phyloP scores from a whole-genome alignment of 2,113 vertebrate species.

The Erythrocercus mccallii region DNA sequence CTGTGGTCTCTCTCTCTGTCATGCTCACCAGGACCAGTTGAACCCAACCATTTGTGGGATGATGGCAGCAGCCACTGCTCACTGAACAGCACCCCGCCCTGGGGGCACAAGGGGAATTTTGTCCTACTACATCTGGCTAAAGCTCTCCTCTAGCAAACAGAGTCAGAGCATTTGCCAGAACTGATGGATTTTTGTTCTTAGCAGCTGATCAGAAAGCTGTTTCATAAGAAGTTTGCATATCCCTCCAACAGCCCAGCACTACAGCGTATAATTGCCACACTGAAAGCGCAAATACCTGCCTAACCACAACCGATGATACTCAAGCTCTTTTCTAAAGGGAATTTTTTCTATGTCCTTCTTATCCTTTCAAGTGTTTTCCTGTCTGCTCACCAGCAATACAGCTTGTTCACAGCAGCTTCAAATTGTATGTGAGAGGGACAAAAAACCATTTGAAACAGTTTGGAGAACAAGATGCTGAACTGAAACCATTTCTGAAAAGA shows the following conservation, averaged over 20 bases:
- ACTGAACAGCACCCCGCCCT: background rate
- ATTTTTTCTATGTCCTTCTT: background rate
- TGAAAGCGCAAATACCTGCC: background rate
- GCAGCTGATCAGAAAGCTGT: background rate
- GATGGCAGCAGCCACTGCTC: fast-evolving
- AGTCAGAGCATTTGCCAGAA: background rate
- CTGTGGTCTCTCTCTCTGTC: background rate
- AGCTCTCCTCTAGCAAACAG: background rate
- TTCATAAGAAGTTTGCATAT: background rate
- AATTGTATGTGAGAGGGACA: background rate
- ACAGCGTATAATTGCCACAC: background rate
- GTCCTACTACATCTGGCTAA: background rate
- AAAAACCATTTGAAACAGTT: background rate
- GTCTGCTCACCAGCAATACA: background rate
- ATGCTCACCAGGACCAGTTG: background rate
- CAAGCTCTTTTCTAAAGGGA: background rate
- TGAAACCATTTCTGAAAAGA: background rate
- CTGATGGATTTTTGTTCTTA: background rate
- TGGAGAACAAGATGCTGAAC: background rate
- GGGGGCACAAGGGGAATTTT: background rate
- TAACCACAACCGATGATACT: background rate
- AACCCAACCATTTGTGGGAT: background rate
- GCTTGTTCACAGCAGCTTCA: background rate
- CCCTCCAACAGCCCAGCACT: background rate
- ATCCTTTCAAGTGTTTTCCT: background rate